phyloP scores from a whole-genome alignment of 2,113 vertebrate genomes.

The Nesogale talazaci region DNA sequence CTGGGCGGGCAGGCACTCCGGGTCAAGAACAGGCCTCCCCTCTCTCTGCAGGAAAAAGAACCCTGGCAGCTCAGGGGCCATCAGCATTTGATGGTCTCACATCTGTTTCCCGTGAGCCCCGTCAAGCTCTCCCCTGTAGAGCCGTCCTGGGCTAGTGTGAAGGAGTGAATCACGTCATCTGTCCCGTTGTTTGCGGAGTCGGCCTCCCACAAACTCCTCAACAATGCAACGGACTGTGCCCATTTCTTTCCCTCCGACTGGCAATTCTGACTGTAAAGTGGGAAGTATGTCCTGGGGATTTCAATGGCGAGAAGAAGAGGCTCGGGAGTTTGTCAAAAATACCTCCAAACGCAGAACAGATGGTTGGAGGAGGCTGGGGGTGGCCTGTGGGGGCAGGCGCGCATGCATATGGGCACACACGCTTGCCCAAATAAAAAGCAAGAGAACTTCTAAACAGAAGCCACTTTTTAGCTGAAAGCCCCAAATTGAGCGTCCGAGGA shows the following conservation, averaged over 20 bases:
- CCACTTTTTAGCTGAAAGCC: not conserved
- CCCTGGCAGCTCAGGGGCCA: rapidly evolving
- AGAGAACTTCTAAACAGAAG: slow-evolving; percentile 36
- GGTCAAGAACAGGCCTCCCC: rapidly evolving
- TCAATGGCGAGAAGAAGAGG: slow-evolving; percentile 56
- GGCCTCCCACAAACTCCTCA: not conserved
- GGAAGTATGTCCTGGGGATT: slow-evolving; percentile 56
- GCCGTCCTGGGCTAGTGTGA: not conserved
- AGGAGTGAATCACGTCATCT: not conserved
- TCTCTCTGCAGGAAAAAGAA: not conserved
- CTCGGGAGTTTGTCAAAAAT: slow-evolving; percentile 36
- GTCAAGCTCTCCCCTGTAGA: not conserved
- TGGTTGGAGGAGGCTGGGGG: not conserved
- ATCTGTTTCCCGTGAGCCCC: not conserved
- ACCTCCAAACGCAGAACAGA: slow-evolving; percentile 28
- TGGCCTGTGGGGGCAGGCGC: not conserved
- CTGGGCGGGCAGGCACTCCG: not conserved
- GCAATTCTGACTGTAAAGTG: slow-evolving; percentile 55
- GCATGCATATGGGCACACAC: not conserved
- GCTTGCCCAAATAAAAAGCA: slow-evolving; percentile 20
- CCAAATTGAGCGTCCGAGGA: not conserved
- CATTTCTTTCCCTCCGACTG: not conserved
- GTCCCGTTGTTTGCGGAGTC: not conserved
- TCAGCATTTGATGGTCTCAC: not conserved
- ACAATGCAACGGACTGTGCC: not conserved